Conservation (phyloP, 92 coral and sea anemone genomes). For the Parazoanthus atlanticus region DNA sequence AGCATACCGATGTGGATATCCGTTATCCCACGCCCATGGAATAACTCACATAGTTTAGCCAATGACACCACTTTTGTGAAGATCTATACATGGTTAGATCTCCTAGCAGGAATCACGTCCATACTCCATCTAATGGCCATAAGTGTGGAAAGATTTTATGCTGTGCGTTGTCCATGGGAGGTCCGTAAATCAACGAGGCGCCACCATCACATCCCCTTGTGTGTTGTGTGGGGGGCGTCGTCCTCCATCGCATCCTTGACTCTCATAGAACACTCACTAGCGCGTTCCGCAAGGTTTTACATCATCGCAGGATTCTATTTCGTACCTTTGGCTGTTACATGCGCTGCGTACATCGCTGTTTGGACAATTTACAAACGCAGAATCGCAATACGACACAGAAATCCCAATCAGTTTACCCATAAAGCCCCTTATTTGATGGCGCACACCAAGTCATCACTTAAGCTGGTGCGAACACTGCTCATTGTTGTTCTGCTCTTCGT, state of each 20-base stretch:
- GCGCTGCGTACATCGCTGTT: slow-evolving; percentile 41
- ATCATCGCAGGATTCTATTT: slow-evolving; percentile 52
- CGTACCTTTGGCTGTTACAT: slow-evolving; percentile 36
- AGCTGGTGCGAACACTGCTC: slow-evolving; percentile 43
- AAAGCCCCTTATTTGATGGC: not conserved
- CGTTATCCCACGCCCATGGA: not conserved
- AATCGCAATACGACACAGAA: slow-evolving; percentile 15
- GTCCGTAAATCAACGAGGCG: slow-evolving; percentile 26
- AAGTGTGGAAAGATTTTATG: not conserved
- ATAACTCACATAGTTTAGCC: not conserved
- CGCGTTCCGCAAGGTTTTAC: slow-evolving; percentile 39
- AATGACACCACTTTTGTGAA: not conserved
- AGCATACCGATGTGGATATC: slow-evolving; percentile 75
- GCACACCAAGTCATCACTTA: slow-evolving; percentile 18
- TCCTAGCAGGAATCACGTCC: not conserved
- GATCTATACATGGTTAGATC: not conserved
- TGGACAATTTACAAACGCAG: slow-evolving; percentile 38
- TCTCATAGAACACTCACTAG: not conserved
- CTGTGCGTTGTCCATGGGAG: slow-evolving; percentile 40
- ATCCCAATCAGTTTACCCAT: not conserved
- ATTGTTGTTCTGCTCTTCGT: slow-evolving; percentile 49
- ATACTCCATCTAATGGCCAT: slow-evolving; percentile 16
- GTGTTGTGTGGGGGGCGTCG: slow-evolving; percentile 40
- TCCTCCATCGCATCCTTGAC: slow-evolving; percentile 35
- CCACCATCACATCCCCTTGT: slow-evolving; percentile 28